Conservation (phyloP, 2,113 vertebrate species). For the Pycnonotus jocosus region DNA sequence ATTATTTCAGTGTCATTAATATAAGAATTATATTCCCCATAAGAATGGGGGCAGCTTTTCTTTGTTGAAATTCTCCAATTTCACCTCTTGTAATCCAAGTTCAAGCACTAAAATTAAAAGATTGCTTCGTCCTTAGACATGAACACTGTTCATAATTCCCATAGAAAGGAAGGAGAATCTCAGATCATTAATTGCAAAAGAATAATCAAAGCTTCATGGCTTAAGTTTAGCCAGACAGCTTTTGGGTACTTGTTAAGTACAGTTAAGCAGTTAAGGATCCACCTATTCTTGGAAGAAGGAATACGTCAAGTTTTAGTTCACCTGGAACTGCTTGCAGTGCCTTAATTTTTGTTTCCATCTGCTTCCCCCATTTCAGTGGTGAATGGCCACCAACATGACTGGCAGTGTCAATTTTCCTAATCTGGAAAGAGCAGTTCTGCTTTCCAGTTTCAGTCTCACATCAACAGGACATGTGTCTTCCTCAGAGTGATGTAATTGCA, state of each 20-base stretch:
- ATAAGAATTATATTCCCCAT: neutral
- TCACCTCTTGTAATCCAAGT: neutral
- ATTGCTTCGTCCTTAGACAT: neutral
- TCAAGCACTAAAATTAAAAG: neutral
- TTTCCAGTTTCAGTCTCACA: slow-evolving; percentile 27
- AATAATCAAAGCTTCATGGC: neutral
- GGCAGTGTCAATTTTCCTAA: neutral
- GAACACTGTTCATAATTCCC: neutral
- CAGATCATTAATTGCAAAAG: neutral
- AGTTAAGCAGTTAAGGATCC: neutral
- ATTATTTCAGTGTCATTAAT: neutral
- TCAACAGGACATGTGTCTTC: slow-evolving; percentile 42
- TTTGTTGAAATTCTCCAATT: neutral
- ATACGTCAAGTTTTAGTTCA: neutral
- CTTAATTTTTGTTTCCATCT: neutral
- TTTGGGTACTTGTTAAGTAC: neutral
- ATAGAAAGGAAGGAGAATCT: neutral
- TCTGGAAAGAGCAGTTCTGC: slow-evolving; percentile 42
- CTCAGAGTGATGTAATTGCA: slow-evolving; percentile 7
- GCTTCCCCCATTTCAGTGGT: slow-evolving; percentile 6
- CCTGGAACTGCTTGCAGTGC: neutral
- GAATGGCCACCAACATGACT: neutral
- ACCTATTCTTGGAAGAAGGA: neutral
- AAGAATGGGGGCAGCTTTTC: neutral
- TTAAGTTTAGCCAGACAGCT: neutral